phyloP scores from a whole-genome alignment of 2,888 invertebrate genomes.

The Notodonta ziczac region DNA sequence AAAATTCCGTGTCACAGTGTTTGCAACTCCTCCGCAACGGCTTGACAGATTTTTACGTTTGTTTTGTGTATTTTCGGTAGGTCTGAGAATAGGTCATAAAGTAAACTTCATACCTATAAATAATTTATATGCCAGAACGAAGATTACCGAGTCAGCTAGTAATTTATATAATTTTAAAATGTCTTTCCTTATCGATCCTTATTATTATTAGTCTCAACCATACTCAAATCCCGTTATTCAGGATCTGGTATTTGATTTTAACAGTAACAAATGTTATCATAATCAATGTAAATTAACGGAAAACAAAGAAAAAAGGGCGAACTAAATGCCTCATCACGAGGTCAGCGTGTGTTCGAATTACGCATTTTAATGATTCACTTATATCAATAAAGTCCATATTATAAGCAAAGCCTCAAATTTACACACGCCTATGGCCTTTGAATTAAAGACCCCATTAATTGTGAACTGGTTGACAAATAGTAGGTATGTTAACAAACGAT shows the following conservation, averaged over 20 bases:
- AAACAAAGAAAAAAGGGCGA: conserved; percentile 23
- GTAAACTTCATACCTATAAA: no score
- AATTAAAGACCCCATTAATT: neutral
- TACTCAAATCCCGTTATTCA: neutral
- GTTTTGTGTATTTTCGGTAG: no score
- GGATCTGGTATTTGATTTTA: neutral
- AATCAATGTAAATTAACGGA: conserved; percentile 2
- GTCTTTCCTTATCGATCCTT: neutral
- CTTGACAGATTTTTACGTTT: no score
- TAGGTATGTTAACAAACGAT: neutral
- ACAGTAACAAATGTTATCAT: conserved; percentile 5
- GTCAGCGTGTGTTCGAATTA: conserved; percentile 24
- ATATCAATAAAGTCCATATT: conserved; percentile 16
- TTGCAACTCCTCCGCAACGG: no score
- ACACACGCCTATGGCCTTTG: conserved; percentile 8
- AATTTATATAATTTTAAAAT: no score
- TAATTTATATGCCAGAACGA: no score
- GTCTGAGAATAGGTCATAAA: no score
- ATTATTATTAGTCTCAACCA: neutral
- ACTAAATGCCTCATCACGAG: conserved; percentile 21
- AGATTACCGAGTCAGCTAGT: no score
- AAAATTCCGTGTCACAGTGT: no score
- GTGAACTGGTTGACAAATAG: neutral
- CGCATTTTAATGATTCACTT: conserved; percentile 17
- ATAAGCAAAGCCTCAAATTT: conserved; percentile 9